Conservation (phyloP, 2,888 invertebrate species). For the Axea sp. region DNA sequence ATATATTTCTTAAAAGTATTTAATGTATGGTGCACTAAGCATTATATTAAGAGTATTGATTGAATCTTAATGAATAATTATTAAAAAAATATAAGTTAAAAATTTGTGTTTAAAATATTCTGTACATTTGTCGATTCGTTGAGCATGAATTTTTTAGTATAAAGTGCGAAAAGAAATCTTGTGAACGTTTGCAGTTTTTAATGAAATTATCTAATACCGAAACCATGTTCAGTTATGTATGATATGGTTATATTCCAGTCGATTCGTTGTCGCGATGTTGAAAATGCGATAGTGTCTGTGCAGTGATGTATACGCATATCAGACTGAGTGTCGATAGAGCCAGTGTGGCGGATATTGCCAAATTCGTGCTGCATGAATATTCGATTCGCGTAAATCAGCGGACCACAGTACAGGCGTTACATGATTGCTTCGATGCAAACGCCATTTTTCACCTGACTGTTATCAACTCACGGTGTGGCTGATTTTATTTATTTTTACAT, state of each 20-base stretch:
- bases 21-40: no score
- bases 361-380: conserved; percentile 63
- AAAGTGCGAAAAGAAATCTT: conserved; percentile 34
- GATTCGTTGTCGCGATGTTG: conserved; percentile 58
- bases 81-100: no score
- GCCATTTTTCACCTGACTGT: conserved; percentile 55
- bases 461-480: conserved; percentile 16
- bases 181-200: conserved; percentile 40
- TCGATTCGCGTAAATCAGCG: conserved; percentile 62
- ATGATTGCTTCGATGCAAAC: conserved; percentile 59
- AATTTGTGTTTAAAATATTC: no score
- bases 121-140: no score
- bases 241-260: conserved; percentile 51
- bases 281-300: conserved; percentile 56
- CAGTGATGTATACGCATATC: conserved; percentile 60
- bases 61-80: no score
- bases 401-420: conserved; percentile 61
- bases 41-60: no score
- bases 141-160: conserved; percentile 9
- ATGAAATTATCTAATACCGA: conserved; percentile 57
- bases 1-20: no score
- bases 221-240: conserved; percentile 53
- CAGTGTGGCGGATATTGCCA: conserved; percentile 60
- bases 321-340: conserved; percentile 56
- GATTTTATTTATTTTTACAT: conserved; percentile 36